These are phyloP conservation scores for Criorhina ranunculi DNA, from an alignment of 2,888 invertebrate genomes.

Conservation along the genomic window DNA sequence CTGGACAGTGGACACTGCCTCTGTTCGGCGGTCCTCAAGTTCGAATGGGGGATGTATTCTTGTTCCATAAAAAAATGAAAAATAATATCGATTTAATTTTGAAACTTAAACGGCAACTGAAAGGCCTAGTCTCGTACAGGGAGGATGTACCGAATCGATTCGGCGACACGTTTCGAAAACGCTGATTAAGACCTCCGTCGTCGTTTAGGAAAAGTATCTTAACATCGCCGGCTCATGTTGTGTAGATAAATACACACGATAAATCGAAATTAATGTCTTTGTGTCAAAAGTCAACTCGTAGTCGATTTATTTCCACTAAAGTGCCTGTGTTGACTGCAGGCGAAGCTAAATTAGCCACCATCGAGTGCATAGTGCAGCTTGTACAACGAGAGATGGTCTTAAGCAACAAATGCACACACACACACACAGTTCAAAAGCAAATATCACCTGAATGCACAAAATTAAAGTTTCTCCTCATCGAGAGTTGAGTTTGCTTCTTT, in stretches of 20 bases:
- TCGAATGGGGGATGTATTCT: conserved; percentile 15
- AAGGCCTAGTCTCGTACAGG: neutral
- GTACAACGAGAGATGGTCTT: conserved; percentile 27
- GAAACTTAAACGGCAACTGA: conserved; percentile 28
- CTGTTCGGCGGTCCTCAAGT: no score
- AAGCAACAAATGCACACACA: conserved; percentile 24
- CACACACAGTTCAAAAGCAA: conserved; percentile 13
- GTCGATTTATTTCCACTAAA: conserved; percentile 69
- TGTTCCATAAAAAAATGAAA: conserved; percentile 38
- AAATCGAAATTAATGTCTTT: conserved; percentile 71
- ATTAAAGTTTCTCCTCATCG: conserved; percentile 61
- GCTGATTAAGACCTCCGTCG: conserved; percentile 53
- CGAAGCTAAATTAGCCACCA: conserved; percentile 56
- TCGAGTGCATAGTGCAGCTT: conserved; percentile 26
- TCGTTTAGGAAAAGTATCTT: conserved; percentile 42
- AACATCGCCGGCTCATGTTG: conserved; percentile 46
- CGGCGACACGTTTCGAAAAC: no score
- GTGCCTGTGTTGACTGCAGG: conserved; percentile 64
- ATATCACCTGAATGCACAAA: conserved; percentile 69
- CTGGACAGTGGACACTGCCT: no score
- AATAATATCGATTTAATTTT: conserved; percentile 66
- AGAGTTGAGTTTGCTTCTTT: conserved; percentile 3
- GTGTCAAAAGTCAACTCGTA: conserved; percentile 67
- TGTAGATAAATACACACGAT: conserved; percentile 61
- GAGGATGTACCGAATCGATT: neutral